A percentile compares a stretch with the other conserved stretches of the same genome.
phyloP scores from a whole-genome alignment of 1,140 invertebrate genomes.

The Drosophila willistoni region DNA sequence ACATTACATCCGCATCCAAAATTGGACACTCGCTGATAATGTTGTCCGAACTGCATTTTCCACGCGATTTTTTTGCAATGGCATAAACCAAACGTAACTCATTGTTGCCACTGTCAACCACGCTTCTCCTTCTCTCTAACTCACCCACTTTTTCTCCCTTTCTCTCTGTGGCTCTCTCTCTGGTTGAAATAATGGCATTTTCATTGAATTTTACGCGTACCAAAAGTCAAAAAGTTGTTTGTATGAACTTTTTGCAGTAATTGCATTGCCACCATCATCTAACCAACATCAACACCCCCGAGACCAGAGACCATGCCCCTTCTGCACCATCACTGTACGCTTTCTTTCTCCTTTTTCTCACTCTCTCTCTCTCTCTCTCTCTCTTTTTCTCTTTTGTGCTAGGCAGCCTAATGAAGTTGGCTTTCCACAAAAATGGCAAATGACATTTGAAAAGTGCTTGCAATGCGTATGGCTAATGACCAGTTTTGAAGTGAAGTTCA shows the following conservation, averaged over 20 bases:
- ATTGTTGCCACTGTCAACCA: conserved; percentile 50
- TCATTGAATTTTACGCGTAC: conserved; percentile 76
- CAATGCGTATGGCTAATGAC: conserved; percentile 77
- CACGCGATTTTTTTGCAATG: conserved; percentile 21
- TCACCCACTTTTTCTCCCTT: neutral
- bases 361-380: neutral
- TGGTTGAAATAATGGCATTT: conserved; percentile 77
- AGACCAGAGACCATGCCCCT: no score
- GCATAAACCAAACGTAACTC: conserved; percentile 71
- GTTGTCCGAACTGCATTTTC: conserved; percentile 63
- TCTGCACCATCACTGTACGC: conserved; percentile 8
- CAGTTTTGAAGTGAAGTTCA: conserved; percentile 71
- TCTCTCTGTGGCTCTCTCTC: neutral
- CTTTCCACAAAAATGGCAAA: conserved; percentile 63
- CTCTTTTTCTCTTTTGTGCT: neutral
- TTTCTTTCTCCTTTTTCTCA: neutral
- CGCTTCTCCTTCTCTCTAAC: no score
- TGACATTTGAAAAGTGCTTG: conserved; percentile 80
- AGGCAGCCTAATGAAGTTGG: conserved; percentile 62
- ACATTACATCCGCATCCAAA: conserved; percentile 41
- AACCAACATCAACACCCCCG: neutral
- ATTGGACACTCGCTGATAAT: conserved; percentile 61
- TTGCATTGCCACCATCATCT: conserved; percentile 51
- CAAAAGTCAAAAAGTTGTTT: conserved; percentile 80
- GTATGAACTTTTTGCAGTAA: conserved; percentile 76